phyloP scores from a whole-genome alignment of 2,113 vertebrate genomes.

The Myrmecophaga tridactyla region DNA sequence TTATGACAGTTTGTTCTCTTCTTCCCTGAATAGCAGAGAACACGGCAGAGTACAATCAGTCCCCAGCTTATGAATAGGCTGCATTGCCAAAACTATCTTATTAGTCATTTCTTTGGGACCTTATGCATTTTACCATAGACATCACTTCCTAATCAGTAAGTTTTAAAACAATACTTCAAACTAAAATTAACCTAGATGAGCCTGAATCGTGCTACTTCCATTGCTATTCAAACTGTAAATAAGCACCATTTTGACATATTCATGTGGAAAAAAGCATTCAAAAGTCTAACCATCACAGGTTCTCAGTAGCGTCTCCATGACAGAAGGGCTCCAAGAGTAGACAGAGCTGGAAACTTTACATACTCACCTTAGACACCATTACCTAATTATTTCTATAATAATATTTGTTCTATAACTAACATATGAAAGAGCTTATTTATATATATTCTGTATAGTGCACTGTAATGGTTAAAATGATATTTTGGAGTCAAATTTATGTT shows the following conservation, averaged over 20 bases:
- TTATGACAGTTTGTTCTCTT: conserved; percentile 1
- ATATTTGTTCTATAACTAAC: not conserved
- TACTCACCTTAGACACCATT: not conserved
- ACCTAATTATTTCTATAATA: not conserved
- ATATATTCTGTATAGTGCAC: not conserved
- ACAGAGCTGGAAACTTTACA: not conserved
- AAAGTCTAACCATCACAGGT: not conserved
- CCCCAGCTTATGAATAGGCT: not conserved
- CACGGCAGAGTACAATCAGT: not conserved
- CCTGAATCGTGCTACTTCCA: not conserved
- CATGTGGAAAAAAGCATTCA: not conserved
- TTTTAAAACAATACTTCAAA: not conserved
- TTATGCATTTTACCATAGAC: not conserved
- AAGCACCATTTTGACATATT: not conserved
- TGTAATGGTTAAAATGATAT: not conserved
- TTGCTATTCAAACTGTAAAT: not conserved
- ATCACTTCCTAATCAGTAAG: not conserved
- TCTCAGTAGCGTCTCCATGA: not conserved
- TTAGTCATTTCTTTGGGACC: not conserved
- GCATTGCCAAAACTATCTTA: not conserved
- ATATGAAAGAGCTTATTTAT: not conserved
- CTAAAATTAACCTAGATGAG: not conserved
- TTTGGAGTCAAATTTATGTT: not conserved
- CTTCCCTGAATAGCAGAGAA: not conserved
- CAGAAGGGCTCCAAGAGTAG: not conserved